Evolutionary conservation across 2,888 invertebrate species (phyloP), one percentile per base, ranked within the genome.

Genomic region (Seira ritae): DNA sequence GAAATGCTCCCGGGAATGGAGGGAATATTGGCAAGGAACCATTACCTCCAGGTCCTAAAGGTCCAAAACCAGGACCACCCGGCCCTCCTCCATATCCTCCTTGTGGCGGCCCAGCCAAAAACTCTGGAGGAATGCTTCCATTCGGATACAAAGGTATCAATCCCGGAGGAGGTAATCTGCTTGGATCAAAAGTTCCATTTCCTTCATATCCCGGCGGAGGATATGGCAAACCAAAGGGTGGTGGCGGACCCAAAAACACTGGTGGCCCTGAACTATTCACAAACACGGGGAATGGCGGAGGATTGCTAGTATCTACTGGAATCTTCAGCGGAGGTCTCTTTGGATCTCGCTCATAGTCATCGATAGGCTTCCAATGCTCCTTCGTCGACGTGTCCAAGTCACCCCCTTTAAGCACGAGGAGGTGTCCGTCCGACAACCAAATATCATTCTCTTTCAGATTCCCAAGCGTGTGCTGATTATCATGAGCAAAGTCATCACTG

Each of bases 221-320:
- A 92, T 93, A 94, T 91, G 93, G 92, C 92, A 93, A 93, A 92
- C 94, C 92, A 92, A 88, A 88, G n/a, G 88, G 89, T 22, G 94
- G 93, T 92, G 94, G 92, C 93, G 94, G 94, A 90, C 94, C 93
- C 92, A 97, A 93, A 93, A 96, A 95, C 92, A 96, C 94, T 91
- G 96, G 93, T 91, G 96, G 96, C 90, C 96, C 96, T 90, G 94
- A 93, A 91, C 96, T 95, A 91, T 93, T 93, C 91, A 97, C 94
- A 92, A 95, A 96, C 91, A 97, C 95, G 90, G 97, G 97, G 94
- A 97, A 97, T 92, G 97, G 97, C 93, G 97, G 97, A 91, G 97
- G 96, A 89, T 96, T 94, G 91, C 83, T 85, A 10, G 96, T 96
- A 91, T 94, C 94, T 73, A 94, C 91, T 65, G 96, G 96, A 90